These are phyloP conservation scores for Lutjanus campechanus DNA, from an alignment of 2,797 vertebrate genomes.

Conservation along the genomic window DNA sequence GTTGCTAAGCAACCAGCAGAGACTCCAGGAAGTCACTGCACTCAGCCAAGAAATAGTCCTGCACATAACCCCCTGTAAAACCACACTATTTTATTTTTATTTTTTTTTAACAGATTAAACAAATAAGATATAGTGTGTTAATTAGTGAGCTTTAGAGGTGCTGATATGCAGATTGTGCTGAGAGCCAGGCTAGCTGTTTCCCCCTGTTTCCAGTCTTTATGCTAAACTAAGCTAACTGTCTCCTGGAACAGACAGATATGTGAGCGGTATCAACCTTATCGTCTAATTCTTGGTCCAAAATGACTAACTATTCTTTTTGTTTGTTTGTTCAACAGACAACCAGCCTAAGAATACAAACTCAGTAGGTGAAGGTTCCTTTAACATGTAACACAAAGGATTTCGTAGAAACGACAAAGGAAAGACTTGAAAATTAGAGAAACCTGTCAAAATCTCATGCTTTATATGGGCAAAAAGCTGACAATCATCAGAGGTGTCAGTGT, in stretches of 20 bases:
- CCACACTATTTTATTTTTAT: no score
- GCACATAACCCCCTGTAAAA: no score
- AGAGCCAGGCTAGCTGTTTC: not conserved
- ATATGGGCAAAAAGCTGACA: constrained; percentile 72
- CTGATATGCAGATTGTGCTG: not conserved
- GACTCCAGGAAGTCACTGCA: no score
- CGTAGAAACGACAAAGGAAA: not conserved
- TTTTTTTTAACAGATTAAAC: no score
- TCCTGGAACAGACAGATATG: not conserved
- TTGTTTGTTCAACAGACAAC: not conserved
- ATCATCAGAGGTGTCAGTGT: not conserved
- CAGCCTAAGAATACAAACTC: not conserved
- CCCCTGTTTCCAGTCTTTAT: not conserved
- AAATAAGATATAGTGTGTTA: no score
- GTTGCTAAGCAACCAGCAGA: no score
- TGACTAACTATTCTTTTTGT: not conserved
- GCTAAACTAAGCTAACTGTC: not conserved
- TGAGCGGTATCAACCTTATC: not conserved
- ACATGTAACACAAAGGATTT: constrained; percentile 7
- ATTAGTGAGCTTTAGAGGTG: not conserved
- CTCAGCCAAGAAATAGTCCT: no score
- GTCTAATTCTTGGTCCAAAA: not conserved
- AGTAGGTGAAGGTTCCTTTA: not conserved
- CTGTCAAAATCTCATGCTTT: constrained; percentile 77
- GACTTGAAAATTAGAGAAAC: not conserved